phyloP scores from a whole-genome alignment of 2,113 vertebrate species.

The Myotis davidii region DNA sequence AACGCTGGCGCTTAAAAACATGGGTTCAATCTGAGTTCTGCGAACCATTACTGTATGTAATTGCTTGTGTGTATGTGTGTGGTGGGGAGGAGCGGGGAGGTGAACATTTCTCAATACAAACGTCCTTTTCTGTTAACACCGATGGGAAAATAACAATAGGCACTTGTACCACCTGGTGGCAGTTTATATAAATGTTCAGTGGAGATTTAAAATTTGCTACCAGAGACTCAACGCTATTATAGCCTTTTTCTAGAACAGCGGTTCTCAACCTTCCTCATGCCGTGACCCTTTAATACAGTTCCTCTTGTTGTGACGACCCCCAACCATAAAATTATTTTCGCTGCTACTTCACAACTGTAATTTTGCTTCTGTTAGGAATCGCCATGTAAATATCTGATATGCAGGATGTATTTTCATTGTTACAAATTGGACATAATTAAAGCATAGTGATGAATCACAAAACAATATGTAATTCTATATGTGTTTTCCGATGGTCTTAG shows the following conservation, averaged over 20 bases:
- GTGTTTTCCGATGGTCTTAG: too few relatives aligned
- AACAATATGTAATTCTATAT: too few relatives aligned
- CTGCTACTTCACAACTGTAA: too few relatives aligned
- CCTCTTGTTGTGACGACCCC: too few relatives aligned
- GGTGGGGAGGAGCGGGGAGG: rapidly evolving
- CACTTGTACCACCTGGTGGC: constrained; percentile 27
- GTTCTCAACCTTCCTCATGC: too few relatives aligned
- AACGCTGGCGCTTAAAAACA: background rate
- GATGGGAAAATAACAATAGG: background rate
- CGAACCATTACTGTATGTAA: background rate
- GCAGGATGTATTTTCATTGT: too few relatives aligned
- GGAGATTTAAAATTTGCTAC: background rate
- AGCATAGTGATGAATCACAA: too few relatives aligned
- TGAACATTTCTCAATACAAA: background rate
- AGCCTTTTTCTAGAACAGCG: background rate
- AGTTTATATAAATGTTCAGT: background rate
- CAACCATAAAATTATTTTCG: too few relatives aligned
- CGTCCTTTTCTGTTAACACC: background rate
- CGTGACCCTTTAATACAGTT: too few relatives aligned
- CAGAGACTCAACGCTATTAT: background rate
- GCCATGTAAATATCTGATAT: too few relatives aligned
- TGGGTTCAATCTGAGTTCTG: background rate
- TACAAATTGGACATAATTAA: too few relatives aligned
- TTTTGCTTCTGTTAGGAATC: too few relatives aligned
- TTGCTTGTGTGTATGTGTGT: background rate